Conservation (phyloP, 2,113 vertebrate genomes). For the Camarhynchus parvulus region DNA sequence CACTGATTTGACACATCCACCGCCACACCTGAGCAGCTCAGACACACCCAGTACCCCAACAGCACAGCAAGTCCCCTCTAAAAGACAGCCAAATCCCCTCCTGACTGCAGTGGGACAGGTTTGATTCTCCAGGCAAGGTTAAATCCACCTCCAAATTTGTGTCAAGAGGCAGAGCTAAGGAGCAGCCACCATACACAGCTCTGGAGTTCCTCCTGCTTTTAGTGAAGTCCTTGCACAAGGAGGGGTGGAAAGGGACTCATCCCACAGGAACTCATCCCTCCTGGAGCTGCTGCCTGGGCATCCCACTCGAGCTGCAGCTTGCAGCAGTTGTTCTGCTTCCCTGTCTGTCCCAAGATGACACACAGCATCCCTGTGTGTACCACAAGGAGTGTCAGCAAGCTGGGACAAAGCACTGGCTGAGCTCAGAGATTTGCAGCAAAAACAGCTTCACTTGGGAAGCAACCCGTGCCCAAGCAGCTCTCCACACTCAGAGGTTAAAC, state of each 20-base stretch:
- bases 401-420: rapidly evolving
- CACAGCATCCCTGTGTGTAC: background rate
- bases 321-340: background rate
- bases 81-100: background rate
- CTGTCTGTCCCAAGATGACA: background rate
- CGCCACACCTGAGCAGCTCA: background rate
- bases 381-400: background rate
- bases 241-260: background rate
- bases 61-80: background rate
- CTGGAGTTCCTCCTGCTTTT: background rate
- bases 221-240: background rate
- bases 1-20: background rate
- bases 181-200: rapidly evolving
- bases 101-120: background rate
- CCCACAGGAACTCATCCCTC: background rate
- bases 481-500: background rate
- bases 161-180: background rate
- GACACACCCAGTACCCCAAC: background rate
- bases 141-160: background rate
- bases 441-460: background rate
- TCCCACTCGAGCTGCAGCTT: background rate
- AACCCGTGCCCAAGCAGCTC: background rate
- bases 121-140: background rate
- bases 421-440: background rate
- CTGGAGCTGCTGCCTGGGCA: background rate